Evolutionary conservation across 2,888 invertebrate genomes (phyloP), one percentile per base, ranked within the genome.

Genomic region (Parelbella ahira): DNA sequence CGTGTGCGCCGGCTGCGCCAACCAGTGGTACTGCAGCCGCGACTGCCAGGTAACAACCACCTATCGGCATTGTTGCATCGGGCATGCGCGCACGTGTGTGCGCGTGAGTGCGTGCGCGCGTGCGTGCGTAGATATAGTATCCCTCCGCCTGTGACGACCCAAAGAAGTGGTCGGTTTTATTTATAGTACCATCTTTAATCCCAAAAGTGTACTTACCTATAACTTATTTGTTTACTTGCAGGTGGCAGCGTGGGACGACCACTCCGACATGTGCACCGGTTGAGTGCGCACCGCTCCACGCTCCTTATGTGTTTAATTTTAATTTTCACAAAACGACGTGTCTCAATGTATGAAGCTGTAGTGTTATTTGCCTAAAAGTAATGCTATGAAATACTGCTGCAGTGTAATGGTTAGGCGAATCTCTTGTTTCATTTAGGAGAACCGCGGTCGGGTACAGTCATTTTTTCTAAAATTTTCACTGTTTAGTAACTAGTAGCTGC

Each of bases 21-120:
- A 94, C 81, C 96, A 96, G 83, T 97, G 97, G 96, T 97, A 97
- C 78, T 97, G 97, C 89, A 96, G 95, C 67, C 90, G 95, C 39
- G 94, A 95, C 52, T 97, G 97, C 74, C 97, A 97, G 93, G 97
- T 97, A n/a, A n/a, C n/a, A n/a, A n/a, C n/a, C n/a, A n/a, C n/a
- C n/a, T n/a, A n/a, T n/a, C n/a, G n/a, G n/a, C n/a, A n/a, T n/a
- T n/a, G n/a, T n/a, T n/a, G n/a, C n/a, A n/a, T n/a, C n/a, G n/a
- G n/a, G n/a, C n/a, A n/a, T n/a, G n/a, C n/a, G n/a, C n/a, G n/a
- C n/a, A n/a, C n/a, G n/a, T n/a, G n/a, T n/a, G n/a, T n/a, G n/a
- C n/a, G n/a, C n/a, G n/a, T n/a, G n/a, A n/a, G n/a, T n/a, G n/a
- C n/a, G n/a, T n/a, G n/a, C n/a, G n/a, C n/a, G n/a, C n/a, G n/a